These are phyloP conservation scores for Lutjanus campechanus DNA, from an alignment of 2,797 vertebrate species.

Conservation along the genomic window DNA sequence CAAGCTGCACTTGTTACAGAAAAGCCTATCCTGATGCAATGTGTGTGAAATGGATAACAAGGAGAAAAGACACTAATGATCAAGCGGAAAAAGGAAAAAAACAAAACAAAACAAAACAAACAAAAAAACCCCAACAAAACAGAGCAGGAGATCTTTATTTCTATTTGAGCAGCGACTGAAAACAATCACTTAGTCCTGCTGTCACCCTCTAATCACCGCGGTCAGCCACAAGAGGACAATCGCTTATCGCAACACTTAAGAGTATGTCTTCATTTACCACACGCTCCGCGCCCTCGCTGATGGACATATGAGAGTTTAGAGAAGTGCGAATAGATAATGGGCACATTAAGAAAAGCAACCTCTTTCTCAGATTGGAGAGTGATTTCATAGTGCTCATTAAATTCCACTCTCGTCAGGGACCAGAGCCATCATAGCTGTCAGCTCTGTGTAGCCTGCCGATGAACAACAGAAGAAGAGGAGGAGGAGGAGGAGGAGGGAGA, in stretches of 20 bases:
- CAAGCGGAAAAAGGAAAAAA: not conserved
- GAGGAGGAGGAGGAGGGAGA: not conserved
- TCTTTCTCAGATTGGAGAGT: conserved; percentile 55
- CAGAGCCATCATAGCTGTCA: conserved; percentile 61
- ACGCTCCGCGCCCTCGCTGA: conserved; percentile 32
- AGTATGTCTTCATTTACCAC: conserved; percentile 24
- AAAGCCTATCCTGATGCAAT: conserved; percentile 73
- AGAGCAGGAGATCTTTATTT: conserved; percentile 35
- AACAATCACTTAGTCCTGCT: conserved; percentile 34
- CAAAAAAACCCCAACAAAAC: too few species aligned
- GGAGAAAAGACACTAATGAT: conserved; percentile 51
- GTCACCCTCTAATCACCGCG: conserved; percentile 46
- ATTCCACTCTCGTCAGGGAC: conserved; percentile 61
- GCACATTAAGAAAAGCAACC: conserved; percentile 47
- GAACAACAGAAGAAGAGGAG: conserved; percentile 35
- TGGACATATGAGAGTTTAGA: conserved; percentile 40
- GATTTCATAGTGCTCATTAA: conserved; percentile 70
- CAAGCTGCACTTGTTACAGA: conserved; percentile 52
- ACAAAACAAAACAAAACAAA: not conserved
- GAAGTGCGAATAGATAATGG: conserved; percentile 60
- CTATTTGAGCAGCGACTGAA: conserved; percentile 23
- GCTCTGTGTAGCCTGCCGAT: conserved; percentile 35
- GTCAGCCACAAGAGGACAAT: conserved; percentile 37
- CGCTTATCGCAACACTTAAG: conserved; percentile 29
- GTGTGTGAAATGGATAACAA: conserved; percentile 66